Conservation (phyloP, 92 coral and sea anemone species). For the Epizoanthus illoricatus region DNA sequence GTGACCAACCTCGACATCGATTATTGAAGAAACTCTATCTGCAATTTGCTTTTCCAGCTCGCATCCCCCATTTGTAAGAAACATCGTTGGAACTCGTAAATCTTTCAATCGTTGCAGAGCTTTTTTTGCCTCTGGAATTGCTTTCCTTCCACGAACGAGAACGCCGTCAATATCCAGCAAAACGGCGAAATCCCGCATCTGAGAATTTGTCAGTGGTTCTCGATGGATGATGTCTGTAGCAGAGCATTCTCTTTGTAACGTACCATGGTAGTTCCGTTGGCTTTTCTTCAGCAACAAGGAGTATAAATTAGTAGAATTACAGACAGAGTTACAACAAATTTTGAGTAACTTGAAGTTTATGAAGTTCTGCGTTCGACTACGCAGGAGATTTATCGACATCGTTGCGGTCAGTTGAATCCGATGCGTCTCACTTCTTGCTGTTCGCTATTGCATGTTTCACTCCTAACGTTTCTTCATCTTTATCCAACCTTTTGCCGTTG, state of each 20-base stretch:
- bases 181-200: constrained; percentile 46
- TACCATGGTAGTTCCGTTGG: neutral
- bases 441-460: neutral
- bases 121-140: constrained; percentile 66
- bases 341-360: neutral
- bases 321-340: neutral
- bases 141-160: constrained; percentile 70
- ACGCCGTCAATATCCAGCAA: constrained; percentile 81
- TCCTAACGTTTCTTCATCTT: too few species aligned
- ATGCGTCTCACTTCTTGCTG: neutral
- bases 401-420: neutral
- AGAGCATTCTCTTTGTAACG: neutral
- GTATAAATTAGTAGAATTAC: neutral
- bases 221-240: neutral
- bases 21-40: constrained; percentile 54
- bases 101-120: constrained; percentile 59
- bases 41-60: constrained; percentile 64
- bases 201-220: constrained; percentile 12
- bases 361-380: neutral
- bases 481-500: neutral
- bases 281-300: neutral
- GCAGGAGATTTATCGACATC: constrained; percentile 7
- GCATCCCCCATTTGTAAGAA: constrained; percentile 70
- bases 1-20: constrained; percentile 58
- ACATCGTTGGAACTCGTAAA: constrained; percentile 57